Conservation (phyloP, 1,140 invertebrate species). For the Mycetomoellerius zeteki region DNA sequence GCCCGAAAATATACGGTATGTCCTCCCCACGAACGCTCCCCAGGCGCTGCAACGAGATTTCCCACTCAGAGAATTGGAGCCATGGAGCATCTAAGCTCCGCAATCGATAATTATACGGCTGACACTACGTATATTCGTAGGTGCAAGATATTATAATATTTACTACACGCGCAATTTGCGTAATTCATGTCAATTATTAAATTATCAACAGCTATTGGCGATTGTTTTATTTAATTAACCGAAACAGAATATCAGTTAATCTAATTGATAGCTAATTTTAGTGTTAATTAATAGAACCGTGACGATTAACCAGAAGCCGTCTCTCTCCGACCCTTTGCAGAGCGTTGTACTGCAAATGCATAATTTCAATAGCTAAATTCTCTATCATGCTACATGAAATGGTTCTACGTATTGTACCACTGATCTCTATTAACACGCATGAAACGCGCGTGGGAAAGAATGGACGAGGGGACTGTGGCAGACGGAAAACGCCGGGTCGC, state of each 20-base stretch:
- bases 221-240: slow-evolving; percentile 8
- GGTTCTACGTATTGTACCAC: not conserved
- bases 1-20: slow-evolving; percentile 94
- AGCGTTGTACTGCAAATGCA: too few species aligned
- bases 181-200: slow-evolving; percentile 2
- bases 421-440: slow-evolving; percentile 8
- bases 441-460: not conserved
- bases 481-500: not conserved
- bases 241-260: slow-evolving; percentile 20
- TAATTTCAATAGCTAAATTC: slow-evolving; percentile 14
- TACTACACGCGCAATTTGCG: not conserved
- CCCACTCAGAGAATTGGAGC: slow-evolving; percentile 27
- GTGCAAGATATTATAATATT: not conserved
- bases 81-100: not conserved
- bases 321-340: not conserved
- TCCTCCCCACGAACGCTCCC: slow-evolving; percentile 95
- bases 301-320: not conserved
- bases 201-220: not conserved
- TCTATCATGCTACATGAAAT: not conserved
- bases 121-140: not conserved
- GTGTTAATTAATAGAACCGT: slow-evolving; percentile 37
- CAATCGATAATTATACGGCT: slow-evolving; percentile 19
- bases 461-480: not conserved
- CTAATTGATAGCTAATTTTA: not conserved
- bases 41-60: slow-evolving; percentile 88